Evolutionary conservation across 2,888 invertebrate genomes (phyloP).

Genomic region (Eupithecia vulgata): DNA sequence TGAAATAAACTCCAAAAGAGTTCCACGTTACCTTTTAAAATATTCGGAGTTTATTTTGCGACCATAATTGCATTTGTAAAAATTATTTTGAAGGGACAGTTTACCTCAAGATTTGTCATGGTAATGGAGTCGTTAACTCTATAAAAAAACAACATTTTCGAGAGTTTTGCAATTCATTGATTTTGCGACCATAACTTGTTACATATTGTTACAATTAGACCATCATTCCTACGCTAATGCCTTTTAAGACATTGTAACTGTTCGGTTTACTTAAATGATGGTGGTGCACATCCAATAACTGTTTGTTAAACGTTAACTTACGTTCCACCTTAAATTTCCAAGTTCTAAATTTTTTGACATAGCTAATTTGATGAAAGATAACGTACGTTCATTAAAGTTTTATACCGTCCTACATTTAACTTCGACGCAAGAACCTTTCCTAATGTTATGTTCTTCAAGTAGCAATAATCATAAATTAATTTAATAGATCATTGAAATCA

Average conservation of each 20-base stretch:
- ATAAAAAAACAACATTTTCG: no score
- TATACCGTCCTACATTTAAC: not conserved
- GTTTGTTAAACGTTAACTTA: not conserved
- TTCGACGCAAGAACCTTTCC: slow-evolving; percentile 28
- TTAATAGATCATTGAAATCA: slow-evolving; percentile 60
- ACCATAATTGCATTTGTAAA: slow-evolving; percentile 62
- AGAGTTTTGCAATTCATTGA: not conserved
- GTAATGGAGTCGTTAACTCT: slow-evolving; percentile 21
- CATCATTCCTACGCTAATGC: not conserved
- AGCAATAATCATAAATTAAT: slow-evolving; percentile 60
- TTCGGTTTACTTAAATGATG: not conserved
- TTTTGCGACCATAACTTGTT: not conserved
- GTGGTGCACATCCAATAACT: not conserved
- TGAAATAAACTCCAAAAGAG: slow-evolving; percentile 45
- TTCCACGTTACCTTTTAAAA: slow-evolving; percentile 51
- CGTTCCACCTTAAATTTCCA: not conserved
- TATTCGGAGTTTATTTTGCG: slow-evolving; percentile 60
- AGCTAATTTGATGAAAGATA: not conserved
- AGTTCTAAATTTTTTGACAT: not conserved
- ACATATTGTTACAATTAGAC: not conserved
- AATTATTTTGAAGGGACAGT: slow-evolving; percentile 51
- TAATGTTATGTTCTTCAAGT: slow-evolving; percentile 47
- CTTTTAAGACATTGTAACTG: not conserved
- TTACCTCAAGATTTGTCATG: slow-evolving; percentile 35
- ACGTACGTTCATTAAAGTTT: not conserved